Conservation (phyloP, 2,888 invertebrate genomes). For the Ametastegia equiseti region DNA sequence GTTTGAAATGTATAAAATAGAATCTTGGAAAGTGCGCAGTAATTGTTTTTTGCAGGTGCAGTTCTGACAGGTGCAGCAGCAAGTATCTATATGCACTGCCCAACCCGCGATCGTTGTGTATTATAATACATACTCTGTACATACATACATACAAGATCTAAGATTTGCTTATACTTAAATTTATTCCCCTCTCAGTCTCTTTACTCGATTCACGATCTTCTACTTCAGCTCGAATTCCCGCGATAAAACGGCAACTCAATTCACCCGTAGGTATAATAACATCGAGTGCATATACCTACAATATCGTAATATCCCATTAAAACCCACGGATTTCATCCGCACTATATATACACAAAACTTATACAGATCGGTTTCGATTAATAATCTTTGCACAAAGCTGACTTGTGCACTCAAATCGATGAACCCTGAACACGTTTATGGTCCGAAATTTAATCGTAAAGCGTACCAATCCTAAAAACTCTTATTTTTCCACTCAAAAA, state of each 20-base stretch:
- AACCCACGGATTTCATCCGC: conserved; percentile 39
- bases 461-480: no score
- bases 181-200: neutral
- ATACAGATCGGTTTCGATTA: neutral
- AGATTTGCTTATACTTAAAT: neutral
- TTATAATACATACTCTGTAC: no score
- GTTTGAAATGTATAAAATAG: conserved; percentile 24
- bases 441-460: no score
- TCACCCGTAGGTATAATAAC: neutral
- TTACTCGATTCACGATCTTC: neutral
- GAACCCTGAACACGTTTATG: neutral
- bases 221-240: neutral
- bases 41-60: conserved; percentile 56
- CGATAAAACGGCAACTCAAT: neutral
- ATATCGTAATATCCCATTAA: neutral
- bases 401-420: no score
- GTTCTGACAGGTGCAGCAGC: conserved; percentile 55
- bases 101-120: no score
- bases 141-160: neutral
- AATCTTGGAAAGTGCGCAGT: conserved; percentile 44
- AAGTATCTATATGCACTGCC: neutral
- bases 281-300: no score
- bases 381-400: neutral
- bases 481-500: no score
- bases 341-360: neutral